phyloP scores from a whole-genome alignment of 92 coral and sea anemone genomes.

The Desmophyllum pertusum region DNA sequence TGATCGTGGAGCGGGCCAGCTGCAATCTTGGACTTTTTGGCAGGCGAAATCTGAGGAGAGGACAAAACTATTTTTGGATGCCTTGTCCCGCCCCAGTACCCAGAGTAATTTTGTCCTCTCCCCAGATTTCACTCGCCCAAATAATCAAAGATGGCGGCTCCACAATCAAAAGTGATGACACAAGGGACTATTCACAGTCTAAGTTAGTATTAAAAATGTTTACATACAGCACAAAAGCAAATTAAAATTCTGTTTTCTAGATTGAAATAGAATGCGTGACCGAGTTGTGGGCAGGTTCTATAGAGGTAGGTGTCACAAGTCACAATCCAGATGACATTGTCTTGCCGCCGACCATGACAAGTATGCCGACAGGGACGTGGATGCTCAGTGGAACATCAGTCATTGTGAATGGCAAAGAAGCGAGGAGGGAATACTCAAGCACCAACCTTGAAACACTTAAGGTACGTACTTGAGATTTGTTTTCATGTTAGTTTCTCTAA shows the following conservation, averaged over 20 bases:
- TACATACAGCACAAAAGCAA: neutral
- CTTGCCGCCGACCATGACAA: conserved; percentile 97
- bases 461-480: conserved; percentile 50
- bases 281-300: conserved; percentile 97
- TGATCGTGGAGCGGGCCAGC: no score
- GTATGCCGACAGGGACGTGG: conserved; percentile 95
- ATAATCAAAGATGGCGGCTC: no score
- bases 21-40: no score
- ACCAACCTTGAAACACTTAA: conserved; percentile 67
- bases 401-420: conserved; percentile 77
- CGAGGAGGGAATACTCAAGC: conserved; percentile 59
- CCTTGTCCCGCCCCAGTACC: no score
- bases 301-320: conserved; percentile 87
- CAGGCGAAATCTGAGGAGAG: no score
- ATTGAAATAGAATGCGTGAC: conserved; percentile 75
- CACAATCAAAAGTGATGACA: no score
- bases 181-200: no score
- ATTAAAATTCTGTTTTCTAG: conserved; percentile 29
- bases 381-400: conserved; percentile 93
- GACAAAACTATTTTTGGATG: no score
- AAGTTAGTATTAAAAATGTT: no score
- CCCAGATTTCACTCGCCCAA: no score
- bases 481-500: neutral
- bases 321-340: conserved; percentile 77
- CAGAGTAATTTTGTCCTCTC: no score